Evolutionary conservation across 2,888 invertebrate species (phyloP), one percentile per base, ranked within the genome.

Genomic region (Mythimna pallens): DNA sequence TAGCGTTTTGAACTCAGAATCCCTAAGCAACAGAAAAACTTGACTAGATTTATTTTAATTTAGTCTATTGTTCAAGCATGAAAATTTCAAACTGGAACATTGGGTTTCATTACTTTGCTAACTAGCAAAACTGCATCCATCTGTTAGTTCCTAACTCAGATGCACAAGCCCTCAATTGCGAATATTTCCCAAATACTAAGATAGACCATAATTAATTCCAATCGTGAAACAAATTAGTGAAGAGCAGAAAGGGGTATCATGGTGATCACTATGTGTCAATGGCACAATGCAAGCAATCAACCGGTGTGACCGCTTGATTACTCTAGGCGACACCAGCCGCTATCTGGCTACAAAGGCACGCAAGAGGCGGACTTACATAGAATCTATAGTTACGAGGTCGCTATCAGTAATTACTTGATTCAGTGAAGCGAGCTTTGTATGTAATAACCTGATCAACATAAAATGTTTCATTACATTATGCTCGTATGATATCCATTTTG

Each of bases 281-380:
- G 63, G 63, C 36, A 59, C 47, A 65, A 30, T 64, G 66, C 69
- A 77, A 79, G 81, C 74, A 74, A 83, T 75, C 65, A 78, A 61
- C 34, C 58, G 69, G 54, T 69, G 57, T 68, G 66, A 65, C 70
- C 65, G 73, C 25, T 68, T 71, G 70, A 80, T 81, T 81, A 73
- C 55, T 70, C 20, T 17, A 36, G 47, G 63, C 61, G 58, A 47
- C 54, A 40, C 52, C 25, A 22, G 30, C 55, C 55, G 43, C 65
- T 55, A 34, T 50, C 40, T 68, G n/a, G 52, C 43, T 69, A 66
- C 62, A 76, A 83, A 69, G 69, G 65, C 61, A 64, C 55, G 68
- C 58, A 62, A 54, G 58, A 65, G 30, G 63, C 67, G 10, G 8
- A 34, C 40, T 67, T 55, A 22, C 63, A 54, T 52, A 50, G 17